Conservation (phyloP, 2,797 vertebrate genomes). For the Lepidocolaptes lacrymiger region DNA sequence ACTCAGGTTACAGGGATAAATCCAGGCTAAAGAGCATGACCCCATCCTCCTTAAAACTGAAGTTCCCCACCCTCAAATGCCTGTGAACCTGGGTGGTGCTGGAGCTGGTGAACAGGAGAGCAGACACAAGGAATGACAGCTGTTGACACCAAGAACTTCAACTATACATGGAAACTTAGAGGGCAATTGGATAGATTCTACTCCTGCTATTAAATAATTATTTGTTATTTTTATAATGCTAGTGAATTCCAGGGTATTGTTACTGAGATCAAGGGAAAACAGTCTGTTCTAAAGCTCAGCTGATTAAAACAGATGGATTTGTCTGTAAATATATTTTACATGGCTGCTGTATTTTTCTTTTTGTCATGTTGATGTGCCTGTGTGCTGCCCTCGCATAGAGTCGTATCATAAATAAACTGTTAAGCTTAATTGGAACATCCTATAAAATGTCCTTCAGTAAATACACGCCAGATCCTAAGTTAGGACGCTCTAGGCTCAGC, state of each 20-base stretch:
- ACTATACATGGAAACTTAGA: background rate
- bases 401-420: slow-evolving; percentile 39
- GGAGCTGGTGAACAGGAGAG: background rate
- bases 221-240: slow-evolving; percentile 23
- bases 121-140: background rate
- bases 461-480: background rate
- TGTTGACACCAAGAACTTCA: background rate
- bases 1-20: background rate
- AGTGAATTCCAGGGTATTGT: slow-evolving; percentile 20
- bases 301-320: slow-evolving; percentile 62
- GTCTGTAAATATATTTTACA: slow-evolving; percentile 28
- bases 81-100: background rate
- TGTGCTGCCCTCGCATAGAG: background rate
- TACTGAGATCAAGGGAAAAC: slow-evolving; percentile 45
- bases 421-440: background rate
- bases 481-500: background rate
- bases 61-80: background rate
- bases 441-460: slow-evolving; percentile 17
- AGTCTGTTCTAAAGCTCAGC: slow-evolving; percentile 35
- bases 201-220: slow-evolving; percentile 5
- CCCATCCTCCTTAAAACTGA: background rate
- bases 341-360: slow-evolving; percentile 25
- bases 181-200: background rate
- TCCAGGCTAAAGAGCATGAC: background rate
- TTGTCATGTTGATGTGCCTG: background rate